These are phyloP conservation scores for Malacoraja senta DNA, from an alignment of 2,797 vertebrate species.

Conservation along the genomic window DNA sequence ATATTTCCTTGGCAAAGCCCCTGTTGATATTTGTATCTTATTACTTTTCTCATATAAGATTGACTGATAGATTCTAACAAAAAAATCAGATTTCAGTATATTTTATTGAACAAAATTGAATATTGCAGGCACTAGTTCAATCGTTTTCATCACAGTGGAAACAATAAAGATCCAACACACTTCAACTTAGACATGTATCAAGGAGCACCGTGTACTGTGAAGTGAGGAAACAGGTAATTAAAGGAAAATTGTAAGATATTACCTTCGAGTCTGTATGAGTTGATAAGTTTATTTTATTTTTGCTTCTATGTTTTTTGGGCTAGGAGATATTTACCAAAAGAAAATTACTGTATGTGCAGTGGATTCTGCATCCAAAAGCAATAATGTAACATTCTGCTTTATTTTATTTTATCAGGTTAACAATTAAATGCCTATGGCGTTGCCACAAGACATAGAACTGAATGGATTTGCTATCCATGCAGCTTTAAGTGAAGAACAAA, in stretches of 20 bases:
- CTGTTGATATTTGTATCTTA: constrained; percentile 82
- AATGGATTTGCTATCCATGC: neutral
- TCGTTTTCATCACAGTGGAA: constrained; percentile 92
- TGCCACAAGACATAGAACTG: constrained; percentile 32
- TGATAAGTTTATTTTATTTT: constrained; percentile 37
- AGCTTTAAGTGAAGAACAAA: constrained; percentile 2
- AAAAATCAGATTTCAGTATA: constrained; percentile 90
- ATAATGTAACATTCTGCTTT: constrained; percentile 15
- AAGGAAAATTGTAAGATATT: constrained; percentile 89
- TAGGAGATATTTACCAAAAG: constrained; percentile 33
- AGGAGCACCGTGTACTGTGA: constrained; percentile 77
- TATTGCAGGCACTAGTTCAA: constrained; percentile 84
- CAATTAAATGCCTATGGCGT: constrained; percentile 26
- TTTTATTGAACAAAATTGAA: constrained; percentile 95
- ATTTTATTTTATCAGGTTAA: constrained; percentile 27
- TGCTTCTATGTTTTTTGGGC: constrained; percentile 32
- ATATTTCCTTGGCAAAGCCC: constrained; percentile 73
- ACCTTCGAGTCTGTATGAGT: constrained; percentile 55
- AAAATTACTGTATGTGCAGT: constrained; percentile 25
- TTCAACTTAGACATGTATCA: constrained; percentile 78
- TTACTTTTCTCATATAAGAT: constrained; percentile 87
- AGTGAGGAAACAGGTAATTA: constrained; percentile 87
- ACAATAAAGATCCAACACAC: constrained; percentile 91
- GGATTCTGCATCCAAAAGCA: constrained; percentile 35
- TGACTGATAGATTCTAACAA: constrained; percentile 98